These are phyloP conservation scores for Noctilio leporinus DNA, from an alignment of 2,113 vertebrate genomes.

Conservation along the genomic window DNA sequence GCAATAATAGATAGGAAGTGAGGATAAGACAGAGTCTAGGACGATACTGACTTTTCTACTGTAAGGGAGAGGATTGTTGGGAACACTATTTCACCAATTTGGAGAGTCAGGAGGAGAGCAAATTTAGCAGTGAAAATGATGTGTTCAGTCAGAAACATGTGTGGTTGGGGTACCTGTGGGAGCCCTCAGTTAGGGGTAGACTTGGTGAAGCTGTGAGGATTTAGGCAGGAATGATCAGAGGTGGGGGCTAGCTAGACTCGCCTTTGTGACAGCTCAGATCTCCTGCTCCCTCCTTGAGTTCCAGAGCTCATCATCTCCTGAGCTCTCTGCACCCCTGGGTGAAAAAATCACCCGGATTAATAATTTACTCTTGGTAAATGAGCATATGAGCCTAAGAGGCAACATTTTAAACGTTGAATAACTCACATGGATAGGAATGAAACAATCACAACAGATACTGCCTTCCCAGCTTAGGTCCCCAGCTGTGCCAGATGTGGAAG, in stretches of 20 bases:
- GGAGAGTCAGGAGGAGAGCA: not conserved
- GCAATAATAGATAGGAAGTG: not conserved
- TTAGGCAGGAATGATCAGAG: not conserved
- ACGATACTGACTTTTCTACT: not conserved
- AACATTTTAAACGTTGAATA: not conserved
- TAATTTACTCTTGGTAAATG: not conserved
- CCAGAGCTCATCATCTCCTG: not conserved
- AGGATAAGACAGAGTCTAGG: not conserved
- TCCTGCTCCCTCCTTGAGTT: not conserved
- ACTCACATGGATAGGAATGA: not conserved
- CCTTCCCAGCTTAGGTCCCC: not conserved
- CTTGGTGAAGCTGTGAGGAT: not conserved
- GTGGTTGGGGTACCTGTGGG: too few species aligned
- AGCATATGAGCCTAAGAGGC: not conserved
- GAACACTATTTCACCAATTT: not conserved
- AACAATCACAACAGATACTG: not conserved
- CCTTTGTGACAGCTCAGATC: not conserved
- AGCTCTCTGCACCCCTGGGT: not conserved
- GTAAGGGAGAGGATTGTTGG: not conserved
- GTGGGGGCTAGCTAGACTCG: not conserved
- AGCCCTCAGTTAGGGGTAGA: not conserved
- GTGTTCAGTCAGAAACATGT: not conserved
- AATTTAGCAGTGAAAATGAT: not conserved
- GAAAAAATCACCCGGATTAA: not conserved
- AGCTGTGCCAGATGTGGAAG: not conserved